Conservation (phyloP, 2,888 invertebrate genomes). For the Ypsolopha sequella region DNA sequence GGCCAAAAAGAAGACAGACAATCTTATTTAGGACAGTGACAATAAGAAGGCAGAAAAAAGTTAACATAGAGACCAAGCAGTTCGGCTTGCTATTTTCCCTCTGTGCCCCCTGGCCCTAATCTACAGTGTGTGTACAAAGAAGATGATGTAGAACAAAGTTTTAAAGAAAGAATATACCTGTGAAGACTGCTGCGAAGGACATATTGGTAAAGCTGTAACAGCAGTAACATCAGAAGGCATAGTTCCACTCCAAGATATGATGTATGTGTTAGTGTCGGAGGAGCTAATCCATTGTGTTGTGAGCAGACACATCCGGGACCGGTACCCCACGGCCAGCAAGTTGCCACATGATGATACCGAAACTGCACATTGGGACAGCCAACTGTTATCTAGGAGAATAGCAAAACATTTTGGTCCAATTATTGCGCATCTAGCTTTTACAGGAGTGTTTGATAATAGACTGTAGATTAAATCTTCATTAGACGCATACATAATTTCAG, state of each 20-base stretch:
- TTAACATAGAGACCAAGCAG: no score
- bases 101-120: no score
- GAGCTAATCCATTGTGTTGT: constrained; percentile 60
- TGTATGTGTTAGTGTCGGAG: constrained; percentile 47
- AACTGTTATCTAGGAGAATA: constrained; percentile 36
- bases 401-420: neutral
- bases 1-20: no score
- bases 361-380: constrained; percentile 53
- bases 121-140: no score
- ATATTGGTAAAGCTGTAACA: constrained; percentile 46
- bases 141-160: no score
- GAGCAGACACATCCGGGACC: constrained; percentile 48
- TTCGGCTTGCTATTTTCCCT: no score
- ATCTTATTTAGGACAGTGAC: no score
- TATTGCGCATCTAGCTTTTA: neutral
- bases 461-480: neutral
- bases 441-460: neutral
- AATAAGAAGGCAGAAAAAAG: no score
- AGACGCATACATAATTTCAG: no score
- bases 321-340: constrained; percentile 47
- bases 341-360: constrained; percentile 59
- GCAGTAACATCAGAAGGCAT: constrained; percentile 46
- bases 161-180: constrained; percentile 30
- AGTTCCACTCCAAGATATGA: constrained; percentile 61
- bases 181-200: constrained; percentile 55